Conservation (phyloP, 2,888 invertebrate species). For the Thelaira solivaga region DNA sequence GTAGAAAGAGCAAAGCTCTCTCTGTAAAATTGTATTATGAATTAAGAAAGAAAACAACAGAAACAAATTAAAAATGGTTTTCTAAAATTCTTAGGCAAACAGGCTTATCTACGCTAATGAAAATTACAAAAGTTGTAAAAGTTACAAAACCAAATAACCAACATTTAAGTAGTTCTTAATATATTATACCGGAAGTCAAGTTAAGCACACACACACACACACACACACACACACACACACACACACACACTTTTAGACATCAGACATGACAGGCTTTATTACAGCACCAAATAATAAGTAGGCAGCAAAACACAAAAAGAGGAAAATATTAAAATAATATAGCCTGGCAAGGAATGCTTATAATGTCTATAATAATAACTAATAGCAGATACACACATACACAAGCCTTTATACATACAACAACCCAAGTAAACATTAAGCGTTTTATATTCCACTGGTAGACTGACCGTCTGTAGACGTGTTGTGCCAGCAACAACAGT, state of each 20-base stretch:
- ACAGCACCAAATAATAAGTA: background rate
- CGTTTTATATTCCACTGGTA: no score
- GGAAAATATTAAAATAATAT: slow-evolving; percentile 23
- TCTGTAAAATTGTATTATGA: no score
- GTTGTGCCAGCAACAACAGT: no score
- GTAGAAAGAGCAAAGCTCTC: no score
- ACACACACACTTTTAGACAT: background rate
- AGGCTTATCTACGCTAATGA: no score
- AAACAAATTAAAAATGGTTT: no score
- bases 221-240: background rate
- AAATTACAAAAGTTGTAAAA: background rate
- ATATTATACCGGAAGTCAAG: slow-evolving; percentile 11
- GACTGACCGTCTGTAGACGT: no score
- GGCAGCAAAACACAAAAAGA: no score
- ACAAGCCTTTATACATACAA: slow-evolving; percentile 3
- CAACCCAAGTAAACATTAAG: no score
- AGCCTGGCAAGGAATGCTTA: background rate
- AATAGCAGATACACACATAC: background rate
- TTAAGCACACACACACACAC: background rate
- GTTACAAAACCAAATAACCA: background rate
- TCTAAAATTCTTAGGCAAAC: no score
- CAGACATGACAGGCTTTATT: background rate
- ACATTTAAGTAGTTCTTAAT: background rate
- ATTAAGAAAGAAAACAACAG: no score
- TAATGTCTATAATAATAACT: slow-evolving; percentile 19